These are phyloP conservation scores for Phyllotreta striolata DNA, from an alignment of 2,888 invertebrate species.

Conservation along the genomic window DNA sequence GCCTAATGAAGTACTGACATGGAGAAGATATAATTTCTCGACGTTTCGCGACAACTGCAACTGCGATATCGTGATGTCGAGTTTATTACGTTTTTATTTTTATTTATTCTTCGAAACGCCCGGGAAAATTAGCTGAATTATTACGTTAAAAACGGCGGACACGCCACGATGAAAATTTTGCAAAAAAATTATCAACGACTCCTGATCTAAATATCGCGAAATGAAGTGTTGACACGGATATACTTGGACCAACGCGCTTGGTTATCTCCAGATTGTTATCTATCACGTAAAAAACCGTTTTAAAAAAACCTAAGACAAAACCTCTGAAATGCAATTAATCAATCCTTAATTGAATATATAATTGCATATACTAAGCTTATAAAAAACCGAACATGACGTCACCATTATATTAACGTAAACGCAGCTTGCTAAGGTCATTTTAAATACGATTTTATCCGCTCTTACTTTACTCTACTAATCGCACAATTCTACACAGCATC, in stretches of 20 bases:
- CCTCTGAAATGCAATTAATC: slow-evolving; percentile 5
- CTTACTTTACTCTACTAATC: slow-evolving; percentile 29
- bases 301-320: not conserved
- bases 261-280: too few relatives aligned
- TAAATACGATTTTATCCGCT: slow-evolving; percentile 41
- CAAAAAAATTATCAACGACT: too few relatives aligned
- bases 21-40: slow-evolving; percentile 20
- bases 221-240: too few relatives aligned
- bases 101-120: not conserved
- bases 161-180: too few relatives aligned
- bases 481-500: slow-evolving; percentile 22
- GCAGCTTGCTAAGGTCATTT: not conserved
- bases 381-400: slow-evolving; percentile 1
- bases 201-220: too few relatives aligned
- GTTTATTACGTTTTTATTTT: not conserved
- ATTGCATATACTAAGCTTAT: not conserved
- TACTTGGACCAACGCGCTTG: too few relatives aligned
- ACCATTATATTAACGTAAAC: slow-evolving; percentile 2
- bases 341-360: not conserved
- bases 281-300: not conserved
- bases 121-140: slow-evolving; percentile 9
- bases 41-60: slow-evolving; percentile 19
- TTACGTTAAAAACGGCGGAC: not conserved
- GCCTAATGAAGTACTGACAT: slow-evolving; percentile 26
- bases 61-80: slow-evolving; percentile 10